Evolutionary conservation across 64 coral and sea anemone species (phyloP).

Genomic region (Porites lutea): DNA sequence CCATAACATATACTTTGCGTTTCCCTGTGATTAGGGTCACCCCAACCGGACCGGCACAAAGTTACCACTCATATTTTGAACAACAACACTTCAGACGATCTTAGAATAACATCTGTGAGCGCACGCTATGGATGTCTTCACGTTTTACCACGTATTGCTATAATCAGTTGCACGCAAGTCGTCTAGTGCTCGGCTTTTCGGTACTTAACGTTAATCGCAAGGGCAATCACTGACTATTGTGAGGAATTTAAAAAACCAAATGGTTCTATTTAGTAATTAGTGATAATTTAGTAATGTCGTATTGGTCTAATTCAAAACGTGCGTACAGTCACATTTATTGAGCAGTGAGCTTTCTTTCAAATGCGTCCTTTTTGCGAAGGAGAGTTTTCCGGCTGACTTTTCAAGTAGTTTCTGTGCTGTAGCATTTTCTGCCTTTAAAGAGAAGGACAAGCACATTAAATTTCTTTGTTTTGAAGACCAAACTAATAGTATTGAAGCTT

Average conservation of each 20-base stretch:
- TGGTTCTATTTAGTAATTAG: not conserved
- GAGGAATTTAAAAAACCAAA: not conserved
- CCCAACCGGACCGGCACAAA: not conserved
- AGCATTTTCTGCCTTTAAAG: no score
- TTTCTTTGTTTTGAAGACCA: no score
- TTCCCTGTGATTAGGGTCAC: not conserved
- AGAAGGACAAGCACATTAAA: no score
- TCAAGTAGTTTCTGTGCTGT: no score
- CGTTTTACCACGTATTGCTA: not conserved
- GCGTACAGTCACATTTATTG: no score
- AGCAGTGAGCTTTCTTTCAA: no score
- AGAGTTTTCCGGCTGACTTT: no score
- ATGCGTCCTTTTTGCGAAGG: no score
- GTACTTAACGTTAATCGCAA: conserved; percentile 15
- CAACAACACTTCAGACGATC: not conserved
- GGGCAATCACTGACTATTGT: not conserved
- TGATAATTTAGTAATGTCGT: no score
- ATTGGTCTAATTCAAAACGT: not conserved
- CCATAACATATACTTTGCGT: not conserved
- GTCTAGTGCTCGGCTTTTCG: not conserved
- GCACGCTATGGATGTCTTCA: not conserved
- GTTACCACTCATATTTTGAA: not conserved
- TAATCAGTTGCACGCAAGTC: not conserved
- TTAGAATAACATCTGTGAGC: not conserved
- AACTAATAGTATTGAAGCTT: no score